phyloP scores from a whole-genome alignment of 1,140 invertebrate species.

The Polypedilum pembai region DNA sequence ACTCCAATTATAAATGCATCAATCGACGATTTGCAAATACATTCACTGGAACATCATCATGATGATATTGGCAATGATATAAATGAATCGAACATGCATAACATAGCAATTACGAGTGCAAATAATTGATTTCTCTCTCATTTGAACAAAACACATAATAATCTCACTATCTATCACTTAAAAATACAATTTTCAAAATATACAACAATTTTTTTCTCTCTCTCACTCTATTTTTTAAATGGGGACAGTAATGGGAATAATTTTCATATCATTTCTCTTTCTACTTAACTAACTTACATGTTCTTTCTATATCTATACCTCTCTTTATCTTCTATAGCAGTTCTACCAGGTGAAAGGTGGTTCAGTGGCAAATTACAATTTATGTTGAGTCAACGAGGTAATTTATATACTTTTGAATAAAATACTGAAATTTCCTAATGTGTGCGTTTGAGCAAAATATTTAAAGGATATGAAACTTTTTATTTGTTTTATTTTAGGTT shows the following conservation, averaged over 20 bases:
- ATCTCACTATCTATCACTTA: not conserved
- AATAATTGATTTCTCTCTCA: not conserved
- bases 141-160: not conserved
- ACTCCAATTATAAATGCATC: conserved; percentile 23
- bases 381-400: conserved; percentile 42
- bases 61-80: not conserved
- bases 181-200: not conserved
- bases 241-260: too few relatives aligned
- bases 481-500: too few relatives aligned
- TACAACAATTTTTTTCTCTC: too few relatives aligned
- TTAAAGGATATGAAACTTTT: too few relatives aligned
- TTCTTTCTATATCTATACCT: not conserved
- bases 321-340: conserved; percentile 32
- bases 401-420: conserved; percentile 20
- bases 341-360: conserved; percentile 43
- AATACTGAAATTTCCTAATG: not conserved
- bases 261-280: too few relatives aligned
- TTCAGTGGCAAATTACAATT: conserved; percentile 44
- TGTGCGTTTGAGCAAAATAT: too few relatives aligned
- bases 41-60: not conserved
- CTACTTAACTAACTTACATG: not conserved
- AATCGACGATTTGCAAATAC: conserved; percentile 21
- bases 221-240: too few relatives aligned
- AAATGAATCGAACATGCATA: not conserved
- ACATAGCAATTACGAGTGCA: not conserved